A percentile compares a stretch with the other conserved stretches of the same genome.
These are phyloP conservation scores for Eristalis intricaria DNA, from an alignment of 2,888 invertebrate species.

Conservation along the genomic window DNA sequence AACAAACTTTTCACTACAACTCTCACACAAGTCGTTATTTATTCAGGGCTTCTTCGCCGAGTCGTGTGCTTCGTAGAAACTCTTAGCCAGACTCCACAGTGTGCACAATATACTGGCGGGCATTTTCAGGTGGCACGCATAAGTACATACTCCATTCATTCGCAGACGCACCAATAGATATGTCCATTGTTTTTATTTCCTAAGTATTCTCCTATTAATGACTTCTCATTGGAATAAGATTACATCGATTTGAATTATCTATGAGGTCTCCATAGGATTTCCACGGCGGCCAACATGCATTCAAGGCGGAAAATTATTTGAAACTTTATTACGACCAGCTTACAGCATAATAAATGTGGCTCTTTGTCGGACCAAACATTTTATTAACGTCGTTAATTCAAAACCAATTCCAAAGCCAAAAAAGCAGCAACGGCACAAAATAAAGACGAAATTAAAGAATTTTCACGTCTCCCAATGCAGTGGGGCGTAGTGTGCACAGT, in stretches of 20 bases:
- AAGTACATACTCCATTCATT: neutral
- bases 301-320: neutral
- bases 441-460: neutral
- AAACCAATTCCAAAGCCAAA: neutral
- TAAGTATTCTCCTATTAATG: neutral
- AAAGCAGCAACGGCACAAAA: neutral
- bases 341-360: slow-evolving; percentile 4
- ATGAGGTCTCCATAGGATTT: neutral
- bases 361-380: slow-evolving; percentile 5
- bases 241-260: slow-evolving; percentile 2
- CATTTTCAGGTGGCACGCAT: neutral
- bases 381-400: slow-evolving; percentile 12
- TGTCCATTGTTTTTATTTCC: neutral
- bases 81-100: neutral
- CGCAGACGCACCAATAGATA: neutral
- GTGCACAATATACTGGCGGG: neutral
- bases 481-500: neutral
- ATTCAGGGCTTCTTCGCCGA: neutral
- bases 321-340: slow-evolving; percentile 22
- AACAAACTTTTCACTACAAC: neutral
- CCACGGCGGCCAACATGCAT: neutral
- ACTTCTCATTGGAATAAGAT: slow-evolving; percentile 2
- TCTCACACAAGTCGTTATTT: neutral
- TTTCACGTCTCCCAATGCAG: neutral
- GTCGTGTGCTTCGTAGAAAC: neutral